These are phyloP conservation scores for Porites evermanni DNA, from an alignment of 92 coral and sea anemone species.

Conservation along the genomic window DNA sequence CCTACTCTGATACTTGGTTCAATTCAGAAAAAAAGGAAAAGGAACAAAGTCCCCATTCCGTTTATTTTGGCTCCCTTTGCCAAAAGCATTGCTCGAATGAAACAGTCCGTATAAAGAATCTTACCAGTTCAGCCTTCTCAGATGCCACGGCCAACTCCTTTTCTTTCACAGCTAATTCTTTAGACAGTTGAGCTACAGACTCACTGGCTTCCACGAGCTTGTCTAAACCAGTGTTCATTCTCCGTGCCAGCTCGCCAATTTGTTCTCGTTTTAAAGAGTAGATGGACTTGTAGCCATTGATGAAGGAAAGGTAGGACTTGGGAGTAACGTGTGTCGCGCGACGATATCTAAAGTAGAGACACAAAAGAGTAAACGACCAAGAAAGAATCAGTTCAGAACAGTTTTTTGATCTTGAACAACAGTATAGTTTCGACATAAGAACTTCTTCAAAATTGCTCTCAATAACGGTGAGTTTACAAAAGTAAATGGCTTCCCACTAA, in stretches of 20 bases:
- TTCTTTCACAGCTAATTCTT: slow-evolving; percentile 95
- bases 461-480: too few relatives aligned
- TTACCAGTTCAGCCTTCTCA: slow-evolving; percentile 92
- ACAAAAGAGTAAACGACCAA: neutral
- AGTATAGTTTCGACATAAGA: neutral
- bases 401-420: neutral
- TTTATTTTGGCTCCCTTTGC: neutral
- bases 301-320: slow-evolving; percentile 92
- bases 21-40: too few relatives aligned
- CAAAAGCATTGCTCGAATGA: too few relatives aligned
- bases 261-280: slow-evolving; percentile 82
- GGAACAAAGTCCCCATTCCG: neutral
- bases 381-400: neutral
- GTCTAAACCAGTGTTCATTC: slow-evolving; percentile 98
- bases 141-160: slow-evolving; percentile 96
- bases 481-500: neutral
- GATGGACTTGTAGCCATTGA: slow-evolving; percentile 94
- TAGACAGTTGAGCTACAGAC: slow-evolving; percentile 92
- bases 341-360: slow-evolving; percentile 72
- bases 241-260: slow-evolving; percentile 87
- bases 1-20: too few relatives aligned
- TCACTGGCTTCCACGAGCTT: slow-evolving; percentile 98
- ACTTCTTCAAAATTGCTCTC: neutral
- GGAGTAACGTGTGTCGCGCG: slow-evolving; percentile 99
- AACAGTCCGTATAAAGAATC: neutral